Percentiles rank a stretch among this genome's conserved stretches.
These are phyloP conservation scores for Listrodromus nycthemerus DNA, from an alignment of 2,888 invertebrate species.

Conservation along the genomic window DNA sequence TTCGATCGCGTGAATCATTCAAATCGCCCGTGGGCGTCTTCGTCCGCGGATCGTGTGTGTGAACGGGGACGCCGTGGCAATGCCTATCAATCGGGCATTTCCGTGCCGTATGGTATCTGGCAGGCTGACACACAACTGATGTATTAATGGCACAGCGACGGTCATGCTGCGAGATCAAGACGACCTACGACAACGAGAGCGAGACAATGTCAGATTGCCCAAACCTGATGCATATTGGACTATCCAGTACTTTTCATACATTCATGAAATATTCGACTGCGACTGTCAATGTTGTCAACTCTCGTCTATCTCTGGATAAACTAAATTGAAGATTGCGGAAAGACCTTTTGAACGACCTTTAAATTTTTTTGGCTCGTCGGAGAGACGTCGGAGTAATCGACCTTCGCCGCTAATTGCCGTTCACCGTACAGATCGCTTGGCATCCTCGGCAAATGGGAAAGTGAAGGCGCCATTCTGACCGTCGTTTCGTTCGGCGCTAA, in stretches of 20 bases:
- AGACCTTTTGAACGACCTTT: no score
- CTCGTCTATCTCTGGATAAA: conserved; percentile 18
- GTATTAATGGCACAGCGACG: conserved; percentile 57
- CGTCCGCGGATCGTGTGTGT: conserved; percentile 42
- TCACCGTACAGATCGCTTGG: not conserved
- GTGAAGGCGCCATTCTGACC: conserved; percentile 51
- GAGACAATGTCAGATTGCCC: conserved; percentile 27
- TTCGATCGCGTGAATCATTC: conserved; percentile 58
- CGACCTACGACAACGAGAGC: conserved; percentile 8
- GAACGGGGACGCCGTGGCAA: conserved; percentile 42
- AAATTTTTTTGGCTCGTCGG: no score
- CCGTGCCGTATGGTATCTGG: conserved; percentile 43
- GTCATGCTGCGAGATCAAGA: conserved; percentile 11
- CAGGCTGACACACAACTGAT: conserved; percentile 50
- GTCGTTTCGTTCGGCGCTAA: conserved; percentile 51
- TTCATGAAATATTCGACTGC: conserved; percentile 3
- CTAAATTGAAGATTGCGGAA: not conserved
- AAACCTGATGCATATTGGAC: conserved; percentile 16
- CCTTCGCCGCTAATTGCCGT: not conserved
- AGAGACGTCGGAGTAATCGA: no score
- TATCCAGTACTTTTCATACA: conserved; percentile 6
- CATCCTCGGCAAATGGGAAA: conserved; percentile 2
- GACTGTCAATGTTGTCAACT: conserved; percentile 11
- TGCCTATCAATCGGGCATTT: conserved; percentile 45
- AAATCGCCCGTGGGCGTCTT: conserved; percentile 53